Evolutionary conservation across 2,113 vertebrate species (phyloP).

Genomic region (Cryptomyrus ogoouensis): DNA sequence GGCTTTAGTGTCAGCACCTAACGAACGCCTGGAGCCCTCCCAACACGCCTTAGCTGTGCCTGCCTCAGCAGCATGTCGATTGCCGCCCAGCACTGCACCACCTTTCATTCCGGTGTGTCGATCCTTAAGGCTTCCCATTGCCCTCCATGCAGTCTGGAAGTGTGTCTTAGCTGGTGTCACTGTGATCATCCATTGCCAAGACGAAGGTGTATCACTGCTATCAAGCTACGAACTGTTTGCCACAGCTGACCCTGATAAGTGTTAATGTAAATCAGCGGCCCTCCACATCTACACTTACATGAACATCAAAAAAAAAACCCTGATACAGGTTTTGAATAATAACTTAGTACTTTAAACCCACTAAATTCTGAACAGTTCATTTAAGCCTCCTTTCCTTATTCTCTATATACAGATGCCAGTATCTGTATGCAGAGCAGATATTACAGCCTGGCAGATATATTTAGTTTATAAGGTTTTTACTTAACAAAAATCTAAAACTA

Average conservation of each 20-base stretch:
- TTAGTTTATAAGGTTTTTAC: background rate
- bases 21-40: background rate
- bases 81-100: background rate
- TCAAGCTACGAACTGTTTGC: background rate
- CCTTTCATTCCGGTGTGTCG: background rate
- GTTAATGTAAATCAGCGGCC: background rate
- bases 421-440: background rate
- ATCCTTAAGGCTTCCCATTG: background rate
- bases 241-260: background rate
- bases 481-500: background rate
- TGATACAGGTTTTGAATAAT: background rate
- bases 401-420: background rate
- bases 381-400: background rate
- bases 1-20: background rate
- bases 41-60: background rate
- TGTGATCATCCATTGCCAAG: background rate
- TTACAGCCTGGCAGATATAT: background rate
- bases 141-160: background rate
- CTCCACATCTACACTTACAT: background rate
- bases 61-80: background rate
- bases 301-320: background rate
- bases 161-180: background rate
- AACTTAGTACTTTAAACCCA: background rate
- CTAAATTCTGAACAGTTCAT: background rate
- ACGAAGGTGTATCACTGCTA: background rate